Evolutionary conservation across 2,797 vertebrate genomes (phyloP).

Genomic region (Meda fulgida): DNA sequence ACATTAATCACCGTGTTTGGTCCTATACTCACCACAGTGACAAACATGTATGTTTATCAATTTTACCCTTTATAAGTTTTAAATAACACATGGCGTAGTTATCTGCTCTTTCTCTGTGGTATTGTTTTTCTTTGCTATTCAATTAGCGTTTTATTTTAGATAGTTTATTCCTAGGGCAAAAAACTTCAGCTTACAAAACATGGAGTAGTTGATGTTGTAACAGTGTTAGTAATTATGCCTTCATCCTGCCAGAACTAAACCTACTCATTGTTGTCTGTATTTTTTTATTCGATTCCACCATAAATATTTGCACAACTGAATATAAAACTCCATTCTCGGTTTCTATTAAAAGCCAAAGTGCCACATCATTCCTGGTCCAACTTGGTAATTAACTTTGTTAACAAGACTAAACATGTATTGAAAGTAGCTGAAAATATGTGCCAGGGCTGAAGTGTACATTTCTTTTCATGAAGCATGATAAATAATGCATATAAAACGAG

Average conservation of each 20-base stretch:
- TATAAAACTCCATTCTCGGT: background rate
- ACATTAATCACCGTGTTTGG: too few relatives aligned
- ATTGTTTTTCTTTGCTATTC: background rate
- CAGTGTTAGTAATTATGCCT: slow-evolving; percentile 13
- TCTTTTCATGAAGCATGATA: background rate
- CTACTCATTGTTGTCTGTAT: background rate
- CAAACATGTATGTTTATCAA: too few relatives aligned
- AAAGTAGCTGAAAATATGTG: background rate
- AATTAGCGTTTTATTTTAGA: background rate
- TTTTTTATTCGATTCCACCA: background rate
- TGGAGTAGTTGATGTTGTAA: background rate
- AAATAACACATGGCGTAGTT: background rate
- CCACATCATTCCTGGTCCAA: slow-evolving; percentile 20
- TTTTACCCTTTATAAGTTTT: too few relatives aligned
- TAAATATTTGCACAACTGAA: slow-evolving; percentile 1
- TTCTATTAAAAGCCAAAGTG: slow-evolving; percentile 17
- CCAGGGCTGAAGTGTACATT: background rate
- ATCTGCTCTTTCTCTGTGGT: background rate
- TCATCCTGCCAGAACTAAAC: slow-evolving; percentile 11
- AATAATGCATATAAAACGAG: background rate
- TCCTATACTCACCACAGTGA: too few relatives aligned
- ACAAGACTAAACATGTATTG: slow-evolving; percentile 5
- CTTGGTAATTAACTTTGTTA: background rate
- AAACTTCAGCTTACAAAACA: background rate
- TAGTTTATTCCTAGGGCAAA: background rate